These are phyloP conservation scores for Halotydeus destructor DNA, from an alignment of 1,140 invertebrate species.

Conservation along the genomic window DNA sequence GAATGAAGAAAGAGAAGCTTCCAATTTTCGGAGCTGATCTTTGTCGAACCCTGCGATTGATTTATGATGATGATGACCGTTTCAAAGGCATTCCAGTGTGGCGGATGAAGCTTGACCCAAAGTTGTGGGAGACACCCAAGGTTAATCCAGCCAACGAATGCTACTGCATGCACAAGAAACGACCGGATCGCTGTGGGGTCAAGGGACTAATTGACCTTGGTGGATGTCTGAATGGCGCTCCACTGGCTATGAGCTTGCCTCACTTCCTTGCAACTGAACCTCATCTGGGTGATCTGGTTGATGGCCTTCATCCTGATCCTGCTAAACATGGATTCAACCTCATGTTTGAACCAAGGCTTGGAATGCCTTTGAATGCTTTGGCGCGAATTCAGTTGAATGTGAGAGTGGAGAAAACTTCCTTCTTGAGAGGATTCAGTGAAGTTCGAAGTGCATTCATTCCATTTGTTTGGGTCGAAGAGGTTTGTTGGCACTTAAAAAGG, in stretches of 20 bases:
- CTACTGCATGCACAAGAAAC: slow-evolving; percentile 6
- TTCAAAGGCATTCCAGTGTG: slow-evolving; percentile 6
- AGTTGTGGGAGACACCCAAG: too few species aligned
- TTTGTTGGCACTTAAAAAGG: too few species aligned
- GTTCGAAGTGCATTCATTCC: not conserved
- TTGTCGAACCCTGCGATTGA: too few species aligned
- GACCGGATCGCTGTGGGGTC: slow-evolving; percentile 2
- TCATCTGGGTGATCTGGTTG: slow-evolving; percentile 44
- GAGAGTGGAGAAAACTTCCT: too few species aligned
- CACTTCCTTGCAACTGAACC: slow-evolving; percentile 22
- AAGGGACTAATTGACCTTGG: slow-evolving; percentile 11
- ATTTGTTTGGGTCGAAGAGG: not conserved
- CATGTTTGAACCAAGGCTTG: slow-evolving; percentile 54
- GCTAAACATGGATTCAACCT: slow-evolving; percentile 58
- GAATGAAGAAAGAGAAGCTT: too few species aligned
- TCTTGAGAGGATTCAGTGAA: too few species aligned
- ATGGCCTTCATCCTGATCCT: slow-evolving; percentile 45
- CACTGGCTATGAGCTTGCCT: slow-evolving; percentile 28
- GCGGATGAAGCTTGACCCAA: too few species aligned
- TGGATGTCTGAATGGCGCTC: slow-evolving; percentile 36
- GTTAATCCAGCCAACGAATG: slow-evolving; percentile 11
- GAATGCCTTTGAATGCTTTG: slow-evolving; percentile 11
- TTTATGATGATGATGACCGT: slow-evolving; percentile 3
- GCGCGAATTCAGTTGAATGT: slow-evolving; percentile 17
- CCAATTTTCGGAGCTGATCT: too few species aligned